Evolutionary conservation across 2,888 invertebrate genomes (phyloP), one percentile per base, ranked within the genome.

Genomic region (Agelastica alni): DNA sequence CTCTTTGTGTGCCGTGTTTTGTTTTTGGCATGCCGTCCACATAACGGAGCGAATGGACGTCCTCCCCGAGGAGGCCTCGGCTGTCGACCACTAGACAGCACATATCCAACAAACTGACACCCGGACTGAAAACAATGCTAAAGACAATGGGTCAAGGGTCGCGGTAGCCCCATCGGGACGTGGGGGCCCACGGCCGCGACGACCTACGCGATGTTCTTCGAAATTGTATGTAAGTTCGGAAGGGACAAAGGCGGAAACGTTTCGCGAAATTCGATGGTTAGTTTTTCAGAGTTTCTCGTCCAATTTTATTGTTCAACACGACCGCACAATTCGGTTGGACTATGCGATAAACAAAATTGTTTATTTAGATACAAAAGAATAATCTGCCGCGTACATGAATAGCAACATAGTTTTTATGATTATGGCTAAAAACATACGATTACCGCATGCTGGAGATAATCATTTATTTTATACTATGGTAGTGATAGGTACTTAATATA

Each of bases 101-200:
- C 48, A 60, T 62, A 59, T 63, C 64, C 61, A 59, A 64, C 63
- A 62, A 59, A 56, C 61, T 64, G 66, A 66, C 66, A 66, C 61
- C 53, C 48, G 52, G 56, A 62, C 61, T 53, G 54, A 57, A 60
- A 60, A 62, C 59, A 62, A 59, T 59, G 56, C 58, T 54, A 60
- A 54, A 61, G 64, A 65, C 59, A 58, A 64, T 62, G 67, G 65
- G 65, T 63, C 63, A 61, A 65, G 65, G 65, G 64, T 65, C 53
- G 32, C 34, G 43, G 14, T 39, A 16, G 46, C 51, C 56, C 56
- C 46, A 36, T 37, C 41, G 53, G 57, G 51, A 37, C 46, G 34
- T 34, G 41, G 28, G 37, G 51, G 34, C 41, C 37, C 30, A 12
- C 31, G 43, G 31, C 2, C 10, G 30, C 20, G 37, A 9, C 31